Evolutionary conservation across 2,113 vertebrate species (phyloP), one percentile per base, ranked within the genome.

Genomic region (Aleadryas rufinucha): DNA sequence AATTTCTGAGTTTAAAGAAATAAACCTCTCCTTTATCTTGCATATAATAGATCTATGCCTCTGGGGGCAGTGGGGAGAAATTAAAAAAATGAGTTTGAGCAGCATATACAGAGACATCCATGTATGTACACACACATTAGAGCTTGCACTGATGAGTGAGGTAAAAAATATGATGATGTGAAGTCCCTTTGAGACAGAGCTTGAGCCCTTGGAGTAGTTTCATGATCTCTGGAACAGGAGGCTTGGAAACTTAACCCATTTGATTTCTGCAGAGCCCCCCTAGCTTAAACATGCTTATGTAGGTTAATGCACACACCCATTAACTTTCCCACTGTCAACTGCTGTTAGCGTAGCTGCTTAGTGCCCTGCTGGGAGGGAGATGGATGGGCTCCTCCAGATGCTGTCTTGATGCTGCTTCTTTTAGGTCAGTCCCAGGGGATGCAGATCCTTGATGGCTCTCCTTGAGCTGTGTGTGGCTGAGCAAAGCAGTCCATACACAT

Each of bases 321-420:
- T 90, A 95, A 74, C 79, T 97, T 77, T 90, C 52, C 44, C 68
- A 52, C 79, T 93, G 93, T 87, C 95, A 94, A 2, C 60, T 87
- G 76, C 83, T 90, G 80, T 94, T 92, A 92, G 87, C 44, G 52
- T 88, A 84, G 54, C 90, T 93, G 90, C 82, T 93, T 44, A 90
- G 68, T 0, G 0, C 52, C 87, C 92, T 74, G 75, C 93, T 93
- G 93, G 49, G 75, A 90, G 33, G 37, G 54, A 93, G 88, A 96
- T 66, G 83, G 84, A 86, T 88, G 85, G 85, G 30, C 64, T 94
- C 31, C 82, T 96, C 88, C 87, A 89, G 85, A 90, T 95, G 87
- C 83, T 1, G 1, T 90, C 54, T 80, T 56, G 63, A 17, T 66
- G 75, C n/a, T 74, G 54, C 82, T 81, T 56, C 87, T 92, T 94